A percentile compares a stretch with the other conserved stretches of the same genome.
These are phyloP conservation scores for Mactra quadrangularis DNA, from an alignment of 1,140 invertebrate species.

Conservation along the genomic window DNA sequence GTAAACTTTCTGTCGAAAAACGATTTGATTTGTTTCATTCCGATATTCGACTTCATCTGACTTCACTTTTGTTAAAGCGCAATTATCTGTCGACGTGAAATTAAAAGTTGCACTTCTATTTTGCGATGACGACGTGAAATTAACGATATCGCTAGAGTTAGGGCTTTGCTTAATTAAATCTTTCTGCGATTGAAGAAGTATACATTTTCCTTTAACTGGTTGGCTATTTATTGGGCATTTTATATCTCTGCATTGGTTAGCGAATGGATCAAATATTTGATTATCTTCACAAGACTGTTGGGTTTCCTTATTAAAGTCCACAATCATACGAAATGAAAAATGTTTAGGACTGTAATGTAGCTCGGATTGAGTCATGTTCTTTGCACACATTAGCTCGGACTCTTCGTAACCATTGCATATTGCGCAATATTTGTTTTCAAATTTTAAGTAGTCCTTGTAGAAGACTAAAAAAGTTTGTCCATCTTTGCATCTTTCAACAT, in stretches of 20 bases:
- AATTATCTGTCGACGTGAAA: background rate
- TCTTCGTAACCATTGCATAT: background rate
- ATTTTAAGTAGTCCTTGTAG: background rate
- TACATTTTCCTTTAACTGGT: background rate
- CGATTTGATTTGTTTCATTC: constrained; percentile 28
- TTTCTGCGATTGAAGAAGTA: background rate
- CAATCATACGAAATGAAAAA: constrained; percentile 1
- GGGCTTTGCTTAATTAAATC: no score
- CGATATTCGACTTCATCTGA: constrained; percentile 45
- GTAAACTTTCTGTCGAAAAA: constrained; percentile 15
- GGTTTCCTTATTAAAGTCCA: constrained; percentile 7
- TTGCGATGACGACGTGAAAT: no score
- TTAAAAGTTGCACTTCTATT: background rate
- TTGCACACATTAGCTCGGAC: background rate
- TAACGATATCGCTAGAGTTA: no score
- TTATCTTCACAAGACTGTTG: background rate
- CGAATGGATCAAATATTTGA: constrained; percentile 17
- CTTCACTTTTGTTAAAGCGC: constrained; percentile 5
- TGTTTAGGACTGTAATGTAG: background rate
- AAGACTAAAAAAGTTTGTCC: background rate
- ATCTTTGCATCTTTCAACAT: background rate
- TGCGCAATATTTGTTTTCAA: constrained; percentile 8
- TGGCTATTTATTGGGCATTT: background rate
- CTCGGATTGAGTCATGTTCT: background rate
- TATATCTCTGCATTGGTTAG: background rate